These are phyloP conservation scores for Tholera decimalis DNA, from an alignment of 2,888 invertebrate species.

Conservation along the genomic window DNA sequence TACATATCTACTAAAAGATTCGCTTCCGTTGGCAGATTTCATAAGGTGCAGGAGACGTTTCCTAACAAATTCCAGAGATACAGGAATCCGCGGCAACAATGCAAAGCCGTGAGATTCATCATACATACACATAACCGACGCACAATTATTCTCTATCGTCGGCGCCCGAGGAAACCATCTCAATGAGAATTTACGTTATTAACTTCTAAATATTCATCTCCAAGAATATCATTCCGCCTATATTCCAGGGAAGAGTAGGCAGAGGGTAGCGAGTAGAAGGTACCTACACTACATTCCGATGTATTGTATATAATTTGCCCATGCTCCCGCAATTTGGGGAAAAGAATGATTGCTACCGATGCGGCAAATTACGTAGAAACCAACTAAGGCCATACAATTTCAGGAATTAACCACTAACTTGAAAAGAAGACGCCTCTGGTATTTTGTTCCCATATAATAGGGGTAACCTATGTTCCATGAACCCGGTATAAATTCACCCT, in stretches of 20 bases:
- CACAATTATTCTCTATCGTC: slow-evolving; percentile 1
- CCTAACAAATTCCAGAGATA: background rate
- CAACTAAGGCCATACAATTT: too few relatives aligned
- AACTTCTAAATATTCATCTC: background rate
- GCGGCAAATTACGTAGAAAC: too few relatives aligned
- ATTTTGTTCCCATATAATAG: background rate
- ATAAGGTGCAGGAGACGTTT: background rate
- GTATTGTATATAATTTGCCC: background rate
- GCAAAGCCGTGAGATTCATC: background rate
- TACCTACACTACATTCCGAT: background rate
- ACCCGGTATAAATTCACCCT: background rate
- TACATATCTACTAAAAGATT: too few relatives aligned
- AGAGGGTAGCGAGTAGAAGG: background rate
- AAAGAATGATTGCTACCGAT: too few relatives aligned
- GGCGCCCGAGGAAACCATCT: background rate
- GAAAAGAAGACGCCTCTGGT: too few relatives aligned
- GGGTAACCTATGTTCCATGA: background rate
- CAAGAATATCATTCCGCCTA: background rate
- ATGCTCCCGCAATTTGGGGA: too few relatives aligned
- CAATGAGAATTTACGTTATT: slow-evolving; percentile 22
- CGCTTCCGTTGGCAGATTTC: background rate
- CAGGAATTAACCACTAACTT: too few relatives aligned
- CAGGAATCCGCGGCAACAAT: slow-evolving; percentile 25
- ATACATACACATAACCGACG: background rate
- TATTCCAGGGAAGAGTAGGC: background rate